phyloP scores from a whole-genome alignment of 2,888 invertebrate genomes.

The Scelioninae gen. 1 region DNA sequence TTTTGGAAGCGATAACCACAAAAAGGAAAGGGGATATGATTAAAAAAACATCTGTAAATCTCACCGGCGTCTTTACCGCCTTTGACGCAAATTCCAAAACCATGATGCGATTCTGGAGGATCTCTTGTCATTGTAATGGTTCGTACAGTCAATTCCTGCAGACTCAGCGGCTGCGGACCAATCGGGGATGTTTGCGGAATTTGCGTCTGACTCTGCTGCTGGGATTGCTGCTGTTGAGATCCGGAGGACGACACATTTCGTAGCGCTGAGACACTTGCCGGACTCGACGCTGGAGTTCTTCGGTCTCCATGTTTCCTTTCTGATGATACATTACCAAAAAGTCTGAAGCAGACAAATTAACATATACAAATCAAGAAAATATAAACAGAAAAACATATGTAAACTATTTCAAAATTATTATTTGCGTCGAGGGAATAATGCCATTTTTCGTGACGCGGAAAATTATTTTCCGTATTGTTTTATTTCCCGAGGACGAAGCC shows the following conservation, averaged over 20 bases:
- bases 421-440: no score
- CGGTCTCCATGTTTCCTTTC: conserved; percentile 86
- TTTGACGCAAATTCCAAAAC: conserved; percentile 96
- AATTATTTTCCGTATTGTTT: no score
- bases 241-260: conserved; percentile 73
- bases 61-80: conserved; percentile 95
- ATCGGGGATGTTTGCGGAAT: conserved; percentile 85
- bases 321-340: conserved; percentile 81
- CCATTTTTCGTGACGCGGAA: no score
- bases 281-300: conserved; percentile 91
- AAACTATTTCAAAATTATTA: no score
- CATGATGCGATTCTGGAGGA: conserved; percentile 91
- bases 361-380: no score
- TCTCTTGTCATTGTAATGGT: conserved; percentile 94
- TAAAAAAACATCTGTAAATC: neutral
- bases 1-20: neutral
- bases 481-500: no score
- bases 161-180: conserved; percentile 86
- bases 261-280: conserved; percentile 85
- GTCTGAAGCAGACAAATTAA: no score
- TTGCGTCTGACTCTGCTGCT: conserved; percentile 71
- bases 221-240: conserved; percentile 65
- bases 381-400: no score
- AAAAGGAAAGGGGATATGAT: neutral
- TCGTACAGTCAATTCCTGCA: conserved; percentile 91